These are phyloP conservation scores for Drosophila ezoana DNA, from an alignment of 2,888 invertebrate genomes.

Conservation along the genomic window DNA sequence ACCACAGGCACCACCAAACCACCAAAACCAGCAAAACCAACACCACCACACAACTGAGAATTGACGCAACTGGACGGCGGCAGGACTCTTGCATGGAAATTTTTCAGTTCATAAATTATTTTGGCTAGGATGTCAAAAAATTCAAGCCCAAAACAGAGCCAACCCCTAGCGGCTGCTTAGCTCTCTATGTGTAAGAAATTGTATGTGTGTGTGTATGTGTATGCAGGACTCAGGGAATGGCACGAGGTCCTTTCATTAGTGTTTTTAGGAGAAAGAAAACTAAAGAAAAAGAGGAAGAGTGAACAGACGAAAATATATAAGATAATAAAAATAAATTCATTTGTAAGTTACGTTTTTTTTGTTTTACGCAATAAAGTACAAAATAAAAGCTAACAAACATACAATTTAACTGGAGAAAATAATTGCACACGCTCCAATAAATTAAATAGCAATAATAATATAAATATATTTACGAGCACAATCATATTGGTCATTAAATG, in stretches of 20 bases:
- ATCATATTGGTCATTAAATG: too few relatives aligned
- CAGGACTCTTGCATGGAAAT: conserved; percentile 46
- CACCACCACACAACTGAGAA: conserved; percentile 10
- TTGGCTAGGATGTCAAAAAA: conserved; percentile 15
- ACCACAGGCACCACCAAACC: conserved; percentile 7
- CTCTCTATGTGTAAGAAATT: conserved; percentile 8
- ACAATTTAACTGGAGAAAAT: too few relatives aligned
- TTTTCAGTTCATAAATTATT: conserved; percentile 37
- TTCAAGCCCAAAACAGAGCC: conserved; percentile 2
- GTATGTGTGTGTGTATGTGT: conserved; percentile 3
- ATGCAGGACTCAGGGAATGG: conserved; percentile 42
- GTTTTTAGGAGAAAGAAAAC: not conserved
- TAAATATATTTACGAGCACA: too few relatives aligned
- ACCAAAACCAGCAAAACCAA: not conserved
- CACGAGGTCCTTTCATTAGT: conserved; percentile 7
- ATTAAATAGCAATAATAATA: too few relatives aligned
- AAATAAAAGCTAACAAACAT: not conserved
- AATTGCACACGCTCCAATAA: too few relatives aligned
- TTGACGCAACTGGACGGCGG: conserved; percentile 20
- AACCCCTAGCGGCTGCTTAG: conserved; percentile 11
- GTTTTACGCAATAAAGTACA: not conserved
- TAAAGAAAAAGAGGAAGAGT: not conserved
- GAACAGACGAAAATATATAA: too few relatives aligned
- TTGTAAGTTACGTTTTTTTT: not conserved
- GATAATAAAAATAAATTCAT: not conserved